Evolutionary conservation across 2,797 vertebrate species (phyloP), one percentile per base, ranked within the genome.

Genomic region (Cyprinella venusta): DNA sequence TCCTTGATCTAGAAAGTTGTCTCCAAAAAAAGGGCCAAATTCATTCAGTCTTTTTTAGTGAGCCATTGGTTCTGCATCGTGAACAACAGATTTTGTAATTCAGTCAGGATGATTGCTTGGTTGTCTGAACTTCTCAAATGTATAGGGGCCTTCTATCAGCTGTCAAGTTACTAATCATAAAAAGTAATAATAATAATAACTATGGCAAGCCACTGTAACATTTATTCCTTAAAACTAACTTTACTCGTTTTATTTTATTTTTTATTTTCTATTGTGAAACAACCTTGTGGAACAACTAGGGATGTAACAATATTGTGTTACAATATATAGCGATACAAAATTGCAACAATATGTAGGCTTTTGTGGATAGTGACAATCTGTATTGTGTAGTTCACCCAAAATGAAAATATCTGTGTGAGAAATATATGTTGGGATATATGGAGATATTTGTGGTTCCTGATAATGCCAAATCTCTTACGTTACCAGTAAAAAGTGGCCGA

Each of bases 1-100:
- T 42, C 50, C 33, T 74, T 72, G 77, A 40, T 77, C 18, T 30
- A 40, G 48, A 40, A 77, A 77, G 54, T 82, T 54, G 54, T 19
- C 48, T 24, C 36, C 24, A 7, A 54, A 36, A 26, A 6, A 15
- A 12, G 42, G 6, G 4, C 2, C 0, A 6, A 64, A 78, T 24
- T 9, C 1, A 63, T 76, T 54, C 6, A 65, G 33, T 40, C 16
- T 45, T 6, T 77, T 38, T 15, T 4, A 59, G 16, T 56, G 26
- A 70, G 18, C 30, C 16, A 19, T 24, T 24, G 8, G 3, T 50
- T 16, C 13, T 13, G 3, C 16, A 56, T 38, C 13, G n/a, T 42
- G 19, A 24, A 1, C 5, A 63, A 13, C 33, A 26, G 33, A 56
- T 56, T 38, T 9, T 6, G 5, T 67, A 4, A n/a, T 36, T 65